phyloP scores from a whole-genome alignment of 2,888 invertebrate species.

The Junonia oenone region DNA sequence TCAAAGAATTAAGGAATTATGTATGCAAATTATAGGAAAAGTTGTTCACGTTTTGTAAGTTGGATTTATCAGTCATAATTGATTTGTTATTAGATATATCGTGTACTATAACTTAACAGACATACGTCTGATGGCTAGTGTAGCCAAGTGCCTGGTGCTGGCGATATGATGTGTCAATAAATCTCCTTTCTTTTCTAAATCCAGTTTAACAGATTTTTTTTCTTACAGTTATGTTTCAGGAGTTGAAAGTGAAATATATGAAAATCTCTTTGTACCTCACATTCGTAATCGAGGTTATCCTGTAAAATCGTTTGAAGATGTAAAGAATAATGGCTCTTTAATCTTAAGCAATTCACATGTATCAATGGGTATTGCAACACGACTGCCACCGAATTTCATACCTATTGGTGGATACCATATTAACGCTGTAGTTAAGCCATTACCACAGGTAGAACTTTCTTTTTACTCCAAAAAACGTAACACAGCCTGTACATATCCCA shows the following conservation, averaged over 20 bases:
- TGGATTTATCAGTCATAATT: no score
- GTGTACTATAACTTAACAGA: no score
- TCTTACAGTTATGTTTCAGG: conserved; percentile 7
- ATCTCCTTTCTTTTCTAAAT: no score
- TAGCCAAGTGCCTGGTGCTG: no score
- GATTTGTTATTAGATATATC: no score
- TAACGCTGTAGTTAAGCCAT: conserved; percentile 38
- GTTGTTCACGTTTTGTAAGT: conserved; percentile 24
- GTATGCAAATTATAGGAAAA: conserved; percentile 8
- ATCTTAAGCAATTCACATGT: conserved; percentile 35
- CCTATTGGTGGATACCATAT: conserved; percentile 53
- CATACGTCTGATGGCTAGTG: no score
- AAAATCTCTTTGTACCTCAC: conserved; percentile 25
- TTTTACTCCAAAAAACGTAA: no score
- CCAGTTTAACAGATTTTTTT: neutral
- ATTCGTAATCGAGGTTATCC: conserved; percentile 25
- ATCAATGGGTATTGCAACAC: conserved; percentile 36
- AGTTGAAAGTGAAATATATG: conserved; percentile 16
- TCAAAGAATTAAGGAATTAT: conserved; percentile 42
- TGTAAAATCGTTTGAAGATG: conserved; percentile 32
- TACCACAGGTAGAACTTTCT: conserved; percentile 42
- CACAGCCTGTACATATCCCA: no score
- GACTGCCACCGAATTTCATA: conserved; percentile 47
- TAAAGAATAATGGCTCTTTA: conserved; percentile 36
- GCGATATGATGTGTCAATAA: no score